phyloP scores from a whole-genome alignment of 1,140 invertebrate genomes.

The Zaprionus ghesquierei region DNA sequence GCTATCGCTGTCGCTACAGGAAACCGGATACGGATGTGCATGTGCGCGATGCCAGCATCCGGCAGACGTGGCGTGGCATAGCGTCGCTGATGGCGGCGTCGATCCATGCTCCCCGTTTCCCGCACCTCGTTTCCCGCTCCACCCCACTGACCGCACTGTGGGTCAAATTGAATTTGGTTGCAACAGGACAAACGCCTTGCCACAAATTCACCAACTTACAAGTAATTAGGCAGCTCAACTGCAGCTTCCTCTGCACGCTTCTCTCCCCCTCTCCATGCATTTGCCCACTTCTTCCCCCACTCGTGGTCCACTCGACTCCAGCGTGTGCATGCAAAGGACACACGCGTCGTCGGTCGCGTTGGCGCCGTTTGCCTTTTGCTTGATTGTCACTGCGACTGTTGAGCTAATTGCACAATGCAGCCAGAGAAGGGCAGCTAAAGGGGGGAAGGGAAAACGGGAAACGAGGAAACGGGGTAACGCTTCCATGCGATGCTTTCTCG shows the following conservation, averaged over 20 bases:
- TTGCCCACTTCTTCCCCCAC: neutral
- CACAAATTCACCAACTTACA: constrained; percentile 80
- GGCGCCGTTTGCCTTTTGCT: constrained; percentile 54
- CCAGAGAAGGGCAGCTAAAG: neutral
- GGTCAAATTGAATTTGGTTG: constrained; percentile 77
- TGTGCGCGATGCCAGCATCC: constrained; percentile 67
- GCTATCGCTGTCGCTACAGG: constrained; percentile 54
- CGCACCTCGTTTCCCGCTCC: constrained; percentile 10
- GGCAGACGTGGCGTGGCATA: constrained; percentile 14
- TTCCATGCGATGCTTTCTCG: constrained; percentile 14
- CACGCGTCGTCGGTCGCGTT: constrained; percentile 65
- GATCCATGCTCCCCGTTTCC: neutral
- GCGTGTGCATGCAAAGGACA: constrained; percentile 41
- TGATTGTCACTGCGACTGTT: constrained; percentile 67
- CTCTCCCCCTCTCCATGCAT: neutral
- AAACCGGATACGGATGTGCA: constrained; percentile 73
- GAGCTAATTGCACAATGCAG: constrained; percentile 71
- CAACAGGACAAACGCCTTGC: constrained; percentile 49
- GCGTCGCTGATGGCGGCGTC: neutral
- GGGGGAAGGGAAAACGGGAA: too few species aligned
- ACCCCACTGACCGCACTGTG: constrained; percentile 59
- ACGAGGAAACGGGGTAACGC: too few species aligned
- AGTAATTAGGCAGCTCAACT: constrained; percentile 77
- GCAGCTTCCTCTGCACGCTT: constrained; percentile 16
- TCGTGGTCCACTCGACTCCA: constrained; percentile 9